Base-by-base conservation (phyloP, 2,797 vertebrate genomes). In the Sandelia bainsii region DNA sequence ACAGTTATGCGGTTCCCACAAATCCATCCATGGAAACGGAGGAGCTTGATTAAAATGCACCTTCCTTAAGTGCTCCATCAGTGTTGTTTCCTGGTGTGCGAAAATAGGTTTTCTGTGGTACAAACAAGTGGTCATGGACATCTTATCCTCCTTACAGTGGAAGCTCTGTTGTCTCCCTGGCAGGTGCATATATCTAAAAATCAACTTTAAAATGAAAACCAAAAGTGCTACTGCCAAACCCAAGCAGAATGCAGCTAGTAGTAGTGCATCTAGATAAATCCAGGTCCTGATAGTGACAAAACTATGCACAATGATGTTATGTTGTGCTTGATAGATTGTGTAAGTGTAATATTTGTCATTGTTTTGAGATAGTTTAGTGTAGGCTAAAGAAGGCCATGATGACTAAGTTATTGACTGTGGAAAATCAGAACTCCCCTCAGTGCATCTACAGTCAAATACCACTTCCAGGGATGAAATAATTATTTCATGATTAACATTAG, bases 1-100 rank as follows among this genome's bases (percentile, higher is more conserved):
- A 90, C 87, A 77, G 65, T 54, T 80, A 75, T 73, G 69, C 76
- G 46, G 83, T 72, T 73, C 56, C 65, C 42, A 49, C 86, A 80
- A 86, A 89, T 87, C 71, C 20, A 8, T 62, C 68, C 62, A 27
- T 37, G 62, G 72, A 84, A 89, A 85, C 54, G 58, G 80, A 79
- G 71, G 44, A 62, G 80, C 70, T 67, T 79, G 84, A 92, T 92
- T 90, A 87, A 89, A 89, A 85, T 74, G 59, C 17, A 32, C 58
- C 57, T 77, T 74, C 42, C 69, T 82, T 80, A 84, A 88, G 79
- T 79, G 79, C 73, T 85, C 81, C 77, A 83, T 82, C 73, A 75
- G 80, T 58, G 85, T 48, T 69, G 79, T 62, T 77, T 81, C 64
- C 67, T 76, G 46, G 51, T 42, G 64, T 29, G 83, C 69, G 76